Evolutionary conservation across 1,140 invertebrate species (phyloP).

Genomic region (Lutraria rhynchaena): DNA sequence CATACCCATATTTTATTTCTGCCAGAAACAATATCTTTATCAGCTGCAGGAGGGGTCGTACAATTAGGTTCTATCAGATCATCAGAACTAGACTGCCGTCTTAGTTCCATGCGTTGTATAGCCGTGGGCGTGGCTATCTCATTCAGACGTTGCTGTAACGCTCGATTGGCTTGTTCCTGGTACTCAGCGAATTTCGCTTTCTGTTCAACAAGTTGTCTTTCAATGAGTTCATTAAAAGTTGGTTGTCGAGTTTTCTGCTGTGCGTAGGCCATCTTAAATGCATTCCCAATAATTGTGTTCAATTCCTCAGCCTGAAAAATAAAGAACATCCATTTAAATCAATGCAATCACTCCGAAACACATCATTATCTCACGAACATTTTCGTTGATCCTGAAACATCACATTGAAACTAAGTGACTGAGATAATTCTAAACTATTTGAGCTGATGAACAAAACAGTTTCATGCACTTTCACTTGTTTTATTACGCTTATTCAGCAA

Average conservation of each 20-base stretch:
- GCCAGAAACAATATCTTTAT: conserved; percentile 61
- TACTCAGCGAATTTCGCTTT: conserved; percentile 75
- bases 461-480: too few relatives aligned
- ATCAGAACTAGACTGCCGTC: conserved; percentile 69
- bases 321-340: too few relatives aligned
- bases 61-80: conserved; percentile 46
- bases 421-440: too few relatives aligned
- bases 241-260: conserved; percentile 88
- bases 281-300: conserved; percentile 93
- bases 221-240: conserved; percentile 81
- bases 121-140: conserved; percentile 79
- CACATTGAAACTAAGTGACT: too few relatives aligned
- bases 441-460: too few relatives aligned
- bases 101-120: conserved; percentile 72
- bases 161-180: conserved; percentile 73
- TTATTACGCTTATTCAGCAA: too few relatives aligned
- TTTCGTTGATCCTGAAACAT: too few relatives aligned
- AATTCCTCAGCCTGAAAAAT: conserved; percentile 90
- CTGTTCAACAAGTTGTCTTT: conserved; percentile 78
- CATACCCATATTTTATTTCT: conserved; percentile 77
- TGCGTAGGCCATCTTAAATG: conserved; percentile 95
- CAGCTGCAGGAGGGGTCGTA: conserved; percentile 23
- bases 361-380: too few relatives aligned
- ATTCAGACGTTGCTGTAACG: conserved; percentile 73
- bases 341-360: too few relatives aligned